These are phyloP conservation scores for Erpornis zantholeuca DNA, from an alignment of 2,113 vertebrate genomes.

Conservation along the genomic window DNA sequence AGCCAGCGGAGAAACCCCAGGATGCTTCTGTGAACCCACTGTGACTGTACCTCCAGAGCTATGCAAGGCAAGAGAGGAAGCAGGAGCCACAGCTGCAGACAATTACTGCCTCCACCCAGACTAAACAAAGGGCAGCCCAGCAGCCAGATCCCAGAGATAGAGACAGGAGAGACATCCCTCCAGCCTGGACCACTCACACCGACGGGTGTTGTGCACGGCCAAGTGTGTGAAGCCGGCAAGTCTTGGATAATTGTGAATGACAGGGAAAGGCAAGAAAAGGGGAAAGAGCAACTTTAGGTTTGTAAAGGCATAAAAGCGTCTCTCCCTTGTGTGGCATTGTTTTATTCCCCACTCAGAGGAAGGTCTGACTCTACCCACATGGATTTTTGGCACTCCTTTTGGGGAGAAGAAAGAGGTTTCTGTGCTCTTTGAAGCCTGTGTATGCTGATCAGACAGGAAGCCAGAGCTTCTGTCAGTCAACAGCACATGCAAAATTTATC, in stretches of 20 bases:
- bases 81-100: constrained; percentile 40
- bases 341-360: constrained; percentile 1
- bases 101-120: constrained; percentile 40
- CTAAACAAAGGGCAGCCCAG: constrained; percentile 55
- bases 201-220: background rate
- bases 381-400: background rate
- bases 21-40: background rate
- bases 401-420: constrained; percentile 56
- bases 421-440: constrained; percentile 61
- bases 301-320: background rate
- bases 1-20: fast-evolving
- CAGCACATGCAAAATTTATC: constrained; percentile 76
- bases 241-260: constrained; percentile 18
- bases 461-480: constrained; percentile 71
- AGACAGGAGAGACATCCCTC: background rate
- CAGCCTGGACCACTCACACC: background rate
- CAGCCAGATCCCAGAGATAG: background rate
- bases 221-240: background rate
- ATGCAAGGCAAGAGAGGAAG: background rate
- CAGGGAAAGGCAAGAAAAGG: background rate
- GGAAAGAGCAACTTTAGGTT: background rate
- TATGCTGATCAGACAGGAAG: constrained; percentile 57
- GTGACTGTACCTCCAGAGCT: background rate
- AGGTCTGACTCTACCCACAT: background rate
- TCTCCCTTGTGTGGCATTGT: background rate